phyloP scores from a whole-genome alignment of 2,797 vertebrate genomes.

The Pseudocheirus occidentalis region DNA sequence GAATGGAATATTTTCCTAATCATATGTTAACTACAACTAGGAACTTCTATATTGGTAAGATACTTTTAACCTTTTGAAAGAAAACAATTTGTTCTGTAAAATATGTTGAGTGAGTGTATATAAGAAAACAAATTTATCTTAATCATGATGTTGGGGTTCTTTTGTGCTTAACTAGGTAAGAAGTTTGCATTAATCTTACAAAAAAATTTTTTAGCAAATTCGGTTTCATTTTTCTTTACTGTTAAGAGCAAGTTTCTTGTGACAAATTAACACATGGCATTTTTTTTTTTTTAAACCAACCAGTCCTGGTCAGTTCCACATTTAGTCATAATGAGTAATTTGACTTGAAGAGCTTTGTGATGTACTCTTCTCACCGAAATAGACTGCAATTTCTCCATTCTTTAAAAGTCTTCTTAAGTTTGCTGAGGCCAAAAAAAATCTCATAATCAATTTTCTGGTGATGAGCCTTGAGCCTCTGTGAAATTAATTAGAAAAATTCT shows the following conservation, averaged over 20 bases:
- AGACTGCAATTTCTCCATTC: background rate
- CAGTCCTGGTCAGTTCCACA: background rate
- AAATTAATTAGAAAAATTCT: background rate
- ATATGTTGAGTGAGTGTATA: background rate
- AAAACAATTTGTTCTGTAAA: slow-evolving; percentile 17
- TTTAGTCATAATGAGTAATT: background rate
- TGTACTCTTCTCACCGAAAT: background rate
- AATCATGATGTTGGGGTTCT: slow-evolving; percentile 9
- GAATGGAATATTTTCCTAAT: background rate
- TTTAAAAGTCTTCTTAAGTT: background rate
- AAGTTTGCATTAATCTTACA: background rate
- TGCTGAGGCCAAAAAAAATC: background rate
- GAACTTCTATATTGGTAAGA: background rate
- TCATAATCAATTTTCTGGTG: background rate
- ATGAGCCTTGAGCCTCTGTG: background rate
- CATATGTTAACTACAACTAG: slow-evolving; percentile 15
- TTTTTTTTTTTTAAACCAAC: background rate
- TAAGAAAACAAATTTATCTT: slow-evolving; percentile 10
- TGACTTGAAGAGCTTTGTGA: background rate
- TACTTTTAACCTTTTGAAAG: slow-evolving; percentile 3
- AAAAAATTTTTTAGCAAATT: background rate
- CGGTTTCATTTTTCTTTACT: background rate
- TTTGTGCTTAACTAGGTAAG: background rate
- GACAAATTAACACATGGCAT: background rate
- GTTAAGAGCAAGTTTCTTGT: background rate